phyloP scores from a whole-genome alignment of 2,888 invertebrate genomes.

The Pachymerium ferrugineum region DNA sequence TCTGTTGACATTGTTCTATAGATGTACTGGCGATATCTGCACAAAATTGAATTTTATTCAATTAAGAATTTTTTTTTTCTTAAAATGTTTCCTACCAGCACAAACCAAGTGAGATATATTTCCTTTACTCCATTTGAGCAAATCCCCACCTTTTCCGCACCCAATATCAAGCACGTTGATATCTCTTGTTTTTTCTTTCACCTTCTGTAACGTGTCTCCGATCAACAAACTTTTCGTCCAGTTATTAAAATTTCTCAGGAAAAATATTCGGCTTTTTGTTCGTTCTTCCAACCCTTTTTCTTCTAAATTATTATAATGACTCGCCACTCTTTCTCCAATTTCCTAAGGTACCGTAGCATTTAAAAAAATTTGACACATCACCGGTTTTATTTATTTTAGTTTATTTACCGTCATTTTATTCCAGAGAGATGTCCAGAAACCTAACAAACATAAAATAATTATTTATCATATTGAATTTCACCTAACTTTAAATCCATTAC shows the following conservation, averaged over 20 bases:
- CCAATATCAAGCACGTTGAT: conserved; percentile 84
- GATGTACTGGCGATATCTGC: conserved; percentile 83
- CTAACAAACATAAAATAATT: too few species aligned
- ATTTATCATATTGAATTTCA: too few species aligned
- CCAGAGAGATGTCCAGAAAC: too few species aligned
- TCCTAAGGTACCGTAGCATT: not conserved
- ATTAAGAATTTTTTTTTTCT: too few species aligned
- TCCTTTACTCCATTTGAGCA: conserved; percentile 89
- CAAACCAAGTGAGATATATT: conserved; percentile 75
- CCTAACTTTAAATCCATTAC: too few species aligned
- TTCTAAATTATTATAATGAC: conserved; percentile 86
- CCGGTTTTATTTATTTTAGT: too few species aligned
- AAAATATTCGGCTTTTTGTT: conserved; percentile 81
- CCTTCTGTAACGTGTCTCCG: conserved; percentile 59
- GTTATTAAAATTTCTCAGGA: conserved; percentile 95
- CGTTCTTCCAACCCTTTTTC: conserved; percentile 75
- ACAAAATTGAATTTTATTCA: conserved; percentile 32
- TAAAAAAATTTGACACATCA: too few species aligned
- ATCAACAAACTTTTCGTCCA: conserved; percentile 97
- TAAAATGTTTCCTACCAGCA: conserved; percentile 53
- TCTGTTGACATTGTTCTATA: conserved; percentile 77
- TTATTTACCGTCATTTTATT: too few species aligned
- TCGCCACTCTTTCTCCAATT: conserved; percentile 61
- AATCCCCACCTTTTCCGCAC: conserved; percentile 97
- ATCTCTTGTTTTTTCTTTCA: conserved; percentile 54